These are phyloP conservation scores for Apaloderma vittatum DNA, from an alignment of 2,113 vertebrate species.

Conservation along the genomic window DNA sequence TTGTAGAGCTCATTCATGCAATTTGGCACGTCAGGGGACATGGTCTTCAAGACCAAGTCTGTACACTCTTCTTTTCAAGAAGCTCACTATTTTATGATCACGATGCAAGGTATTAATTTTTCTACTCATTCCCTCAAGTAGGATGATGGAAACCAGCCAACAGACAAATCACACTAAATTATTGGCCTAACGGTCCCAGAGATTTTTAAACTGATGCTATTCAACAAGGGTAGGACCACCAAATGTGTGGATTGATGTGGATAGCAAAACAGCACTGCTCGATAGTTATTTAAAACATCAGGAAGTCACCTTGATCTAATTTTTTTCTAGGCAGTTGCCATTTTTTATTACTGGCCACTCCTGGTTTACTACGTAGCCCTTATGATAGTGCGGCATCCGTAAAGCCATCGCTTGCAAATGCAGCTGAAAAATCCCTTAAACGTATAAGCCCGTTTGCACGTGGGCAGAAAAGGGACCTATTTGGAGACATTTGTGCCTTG, in stretches of 20 bases:
- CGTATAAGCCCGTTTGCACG: fast-evolving
- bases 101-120: background rate
- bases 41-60: background rate
- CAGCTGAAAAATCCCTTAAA: slow-evolving; percentile 1
- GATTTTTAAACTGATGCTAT: background rate
- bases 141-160: background rate
- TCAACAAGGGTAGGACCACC: background rate
- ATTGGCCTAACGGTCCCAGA: background rate
- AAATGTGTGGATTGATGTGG: background rate
- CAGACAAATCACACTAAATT: background rate
- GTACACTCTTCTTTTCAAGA: background rate
- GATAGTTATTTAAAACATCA: background rate
- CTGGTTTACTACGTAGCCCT: background rate
- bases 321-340: background rate
- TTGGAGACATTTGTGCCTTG: slow-evolving; percentile 13
- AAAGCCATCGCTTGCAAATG: background rate
- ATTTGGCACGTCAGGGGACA: fast-evolving
- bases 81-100: background rate
- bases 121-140: background rate
- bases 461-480: background rate
- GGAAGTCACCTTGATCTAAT: background rate
- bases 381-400: background rate
- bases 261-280: background rate
- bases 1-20: background rate
- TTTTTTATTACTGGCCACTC: background rate